Evolutionary conservation across 2,888 invertebrate genomes (phyloP).

Genomic region (Melieria picta): DNA sequence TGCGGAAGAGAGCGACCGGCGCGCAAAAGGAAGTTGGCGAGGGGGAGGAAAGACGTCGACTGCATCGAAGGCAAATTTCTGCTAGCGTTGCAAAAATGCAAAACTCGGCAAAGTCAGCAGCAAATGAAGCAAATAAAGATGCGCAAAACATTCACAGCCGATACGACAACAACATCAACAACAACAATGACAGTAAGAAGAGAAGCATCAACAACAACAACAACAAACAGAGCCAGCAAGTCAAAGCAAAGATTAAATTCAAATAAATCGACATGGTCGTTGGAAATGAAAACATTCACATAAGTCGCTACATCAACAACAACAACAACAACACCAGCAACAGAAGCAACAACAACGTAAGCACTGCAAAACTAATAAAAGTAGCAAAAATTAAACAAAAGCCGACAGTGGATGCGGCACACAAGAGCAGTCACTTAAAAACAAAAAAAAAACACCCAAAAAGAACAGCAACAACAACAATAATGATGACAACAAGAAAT

Average conservation of each 20-base stretch:
- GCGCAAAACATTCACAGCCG: conserved; percentile 20
- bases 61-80: background rate
- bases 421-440: conserved; percentile 52
- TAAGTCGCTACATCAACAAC: conserved; percentile 20
- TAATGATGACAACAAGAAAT: conserved; percentile 47
- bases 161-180: conserved; percentile 21
- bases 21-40: background rate
- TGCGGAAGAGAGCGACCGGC: background rate
- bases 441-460: conserved; percentile 11
- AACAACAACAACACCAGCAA: conserved; percentile 19
- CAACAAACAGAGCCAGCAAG: conserved; percentile 43
- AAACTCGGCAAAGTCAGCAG: conserved; percentile 12
- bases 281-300: conserved; percentile 62
- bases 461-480: conserved; percentile 32
- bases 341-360: conserved; percentile 36
- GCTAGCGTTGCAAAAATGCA: conserved; percentile 18
- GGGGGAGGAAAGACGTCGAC: no score
- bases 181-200: conserved; percentile 30
- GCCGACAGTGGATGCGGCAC: conserved; percentile 41
- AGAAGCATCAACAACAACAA: conserved; percentile 28
- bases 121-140: conserved; percentile 35
- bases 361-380: conserved; percentile 28
- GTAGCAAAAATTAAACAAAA: background rate
- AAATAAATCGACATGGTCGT: conserved; percentile 63
- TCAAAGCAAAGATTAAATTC: conserved; percentile 61